These are phyloP conservation scores for Meloe dianella DNA, from an alignment of 2,888 invertebrate species.

Conservation along the genomic window DNA sequence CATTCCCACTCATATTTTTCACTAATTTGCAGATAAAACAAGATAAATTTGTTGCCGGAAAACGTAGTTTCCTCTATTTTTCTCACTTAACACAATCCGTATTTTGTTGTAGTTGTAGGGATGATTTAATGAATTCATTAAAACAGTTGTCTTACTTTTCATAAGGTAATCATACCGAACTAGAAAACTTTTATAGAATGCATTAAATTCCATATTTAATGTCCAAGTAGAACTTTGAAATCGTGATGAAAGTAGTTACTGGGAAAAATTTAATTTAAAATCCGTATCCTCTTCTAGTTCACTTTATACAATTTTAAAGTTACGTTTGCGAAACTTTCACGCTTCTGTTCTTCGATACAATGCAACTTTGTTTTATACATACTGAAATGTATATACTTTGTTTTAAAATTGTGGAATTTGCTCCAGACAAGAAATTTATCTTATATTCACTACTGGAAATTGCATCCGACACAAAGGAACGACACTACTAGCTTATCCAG, in stretches of 20 bases:
- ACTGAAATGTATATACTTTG: background rate
- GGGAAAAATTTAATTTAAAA: conserved; percentile 30
- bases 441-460: background rate
- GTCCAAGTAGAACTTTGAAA: conserved; percentile 15
- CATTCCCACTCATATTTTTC: background rate
- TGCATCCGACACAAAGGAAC: background rate
- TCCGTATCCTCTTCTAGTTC: conserved; percentile 23
- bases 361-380: background rate
- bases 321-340: conserved; percentile 11
- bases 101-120: background rate
- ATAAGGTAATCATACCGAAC: conserved; percentile 16
- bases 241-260: background rate
- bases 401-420: background rate
- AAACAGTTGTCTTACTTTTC: conserved; percentile 27
- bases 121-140: conserved; percentile 32
- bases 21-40: background rate
- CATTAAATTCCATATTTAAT: conserved; percentile 25
- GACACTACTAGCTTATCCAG: background rate
- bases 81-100: conserved; percentile 6
- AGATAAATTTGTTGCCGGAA: background rate
- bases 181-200: conserved; percentile 22
- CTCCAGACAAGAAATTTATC: background rate
- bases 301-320: conserved; percentile 32
- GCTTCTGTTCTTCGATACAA: background rate
- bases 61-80: background rate